phyloP scores from a whole-genome alignment of 2,888 invertebrate genomes.

The Chrysopilus asiliformis region DNA sequence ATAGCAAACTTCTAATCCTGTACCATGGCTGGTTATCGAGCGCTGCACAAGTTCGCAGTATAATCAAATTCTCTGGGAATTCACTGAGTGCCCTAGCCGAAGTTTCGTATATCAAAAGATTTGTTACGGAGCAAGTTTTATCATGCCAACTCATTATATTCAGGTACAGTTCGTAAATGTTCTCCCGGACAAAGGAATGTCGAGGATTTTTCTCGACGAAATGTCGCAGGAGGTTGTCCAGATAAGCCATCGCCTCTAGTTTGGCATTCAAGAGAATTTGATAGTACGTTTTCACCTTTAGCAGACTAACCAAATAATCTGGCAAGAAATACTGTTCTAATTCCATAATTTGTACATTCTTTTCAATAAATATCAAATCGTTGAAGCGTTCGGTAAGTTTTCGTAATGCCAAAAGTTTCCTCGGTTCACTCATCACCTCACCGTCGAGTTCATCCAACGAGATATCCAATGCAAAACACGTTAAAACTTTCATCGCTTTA shows the following conservation, averaged over 20 bases:
- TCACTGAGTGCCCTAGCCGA: constrained; percentile 33
- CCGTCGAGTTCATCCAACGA: constrained; percentile 11
- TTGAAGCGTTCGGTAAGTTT: constrained; percentile 18
- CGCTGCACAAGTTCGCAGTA: constrained; percentile 38
- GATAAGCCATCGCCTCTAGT: constrained; percentile 19
- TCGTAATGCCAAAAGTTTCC: constrained; percentile 19
- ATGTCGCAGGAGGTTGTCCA: constrained; percentile 18
- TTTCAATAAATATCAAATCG: constrained; percentile 18
- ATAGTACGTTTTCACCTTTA: constrained; percentile 22
- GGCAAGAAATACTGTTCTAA: constrained; percentile 27
- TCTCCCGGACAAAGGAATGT: constrained; percentile 30
- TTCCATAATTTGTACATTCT: constrained; percentile 21
- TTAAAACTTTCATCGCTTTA: constrained; percentile 22
- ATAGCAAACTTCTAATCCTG: constrained; percentile 38
- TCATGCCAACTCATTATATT: constrained; percentile 20
- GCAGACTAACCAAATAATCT: constrained; percentile 21
- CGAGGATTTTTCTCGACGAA: constrained; percentile 19
- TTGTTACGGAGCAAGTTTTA: constrained; percentile 28
- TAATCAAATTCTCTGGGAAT: constrained; percentile 46
- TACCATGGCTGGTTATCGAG: constrained; percentile 39
- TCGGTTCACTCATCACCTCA: constrained; percentile 15
- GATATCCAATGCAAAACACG: constrained; percentile 17
- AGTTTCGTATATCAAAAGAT: constrained; percentile 33
- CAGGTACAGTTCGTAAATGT: constrained; percentile 35
- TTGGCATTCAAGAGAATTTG: constrained; percentile 19